Percentiles rank a stretch among this genome's conserved stretches.
Conservation (phyloP, 53 echinoderm and acorn worm genomes). For the Zoroaster sp. region DNA sequence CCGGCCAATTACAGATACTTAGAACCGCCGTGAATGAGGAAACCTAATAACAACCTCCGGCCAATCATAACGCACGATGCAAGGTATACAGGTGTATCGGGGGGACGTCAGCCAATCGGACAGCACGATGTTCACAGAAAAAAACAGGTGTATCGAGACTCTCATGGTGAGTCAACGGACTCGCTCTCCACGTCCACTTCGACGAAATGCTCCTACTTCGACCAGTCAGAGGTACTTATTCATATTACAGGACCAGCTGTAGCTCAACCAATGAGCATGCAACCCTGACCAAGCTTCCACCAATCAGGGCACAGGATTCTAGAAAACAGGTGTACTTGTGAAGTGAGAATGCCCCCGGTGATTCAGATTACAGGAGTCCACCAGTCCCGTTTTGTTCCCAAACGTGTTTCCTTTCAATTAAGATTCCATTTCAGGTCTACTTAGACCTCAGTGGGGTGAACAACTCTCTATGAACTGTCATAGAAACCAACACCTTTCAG, state of each 20-base stretch:
- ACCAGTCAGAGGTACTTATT: not conserved
- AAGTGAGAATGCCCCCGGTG: not conserved
- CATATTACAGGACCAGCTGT: not conserved
- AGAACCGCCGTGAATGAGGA: not conserved
- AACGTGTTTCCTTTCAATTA: no score
- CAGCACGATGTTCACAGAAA: not conserved
- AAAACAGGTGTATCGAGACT: not conserved
- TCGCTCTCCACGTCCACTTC: not conserved
- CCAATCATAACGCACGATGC: not conserved
- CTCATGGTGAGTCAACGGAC: not conserved
- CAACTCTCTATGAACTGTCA: not conserved
- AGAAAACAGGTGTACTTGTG: not conserved
- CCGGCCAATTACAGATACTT: not conserved
- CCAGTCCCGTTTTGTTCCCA: not conserved
- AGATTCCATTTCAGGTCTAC: no score
- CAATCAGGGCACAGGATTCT: not conserved
- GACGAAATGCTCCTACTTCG: not conserved
- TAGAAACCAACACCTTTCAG: not conserved
- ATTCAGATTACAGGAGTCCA: not conserved
- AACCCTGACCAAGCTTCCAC: not conserved
- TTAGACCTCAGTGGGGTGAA: no score
- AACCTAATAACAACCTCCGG: not conserved
- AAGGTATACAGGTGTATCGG: not conserved
- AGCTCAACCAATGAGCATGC: not conserved
- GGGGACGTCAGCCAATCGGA: not conserved